Evolutionary conservation across 1,140 invertebrate genomes (phyloP).

Genomic region (Camponotus pennsylvanicus): DNA sequence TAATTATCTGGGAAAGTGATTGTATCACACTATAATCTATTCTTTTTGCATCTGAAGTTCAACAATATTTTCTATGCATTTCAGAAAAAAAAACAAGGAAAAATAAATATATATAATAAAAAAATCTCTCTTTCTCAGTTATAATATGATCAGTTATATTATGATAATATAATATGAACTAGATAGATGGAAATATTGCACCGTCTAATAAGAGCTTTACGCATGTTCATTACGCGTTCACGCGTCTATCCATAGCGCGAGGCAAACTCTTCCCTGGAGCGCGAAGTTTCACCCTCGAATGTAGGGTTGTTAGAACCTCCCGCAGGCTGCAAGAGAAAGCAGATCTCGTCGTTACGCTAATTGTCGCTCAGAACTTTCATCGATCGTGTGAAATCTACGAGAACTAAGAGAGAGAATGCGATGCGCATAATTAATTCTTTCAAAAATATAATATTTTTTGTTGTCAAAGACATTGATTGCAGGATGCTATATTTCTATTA

Average conservation of each 20-base stretch:
- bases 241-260: conserved; percentile 34
- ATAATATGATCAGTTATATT: not conserved
- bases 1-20: not conserved
- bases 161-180: not conserved
- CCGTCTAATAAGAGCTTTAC: not conserved
- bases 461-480: not conserved
- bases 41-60: not conserved
- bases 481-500: not conserved
- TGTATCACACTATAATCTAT: not conserved
- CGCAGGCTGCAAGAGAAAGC: conserved; percentile 50
- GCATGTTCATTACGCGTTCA: conserved; percentile 35
- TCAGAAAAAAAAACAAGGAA: not conserved
- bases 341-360: conserved; percentile 78
- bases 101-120: not conserved
- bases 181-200: not conserved
- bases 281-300: conserved; percentile 71
- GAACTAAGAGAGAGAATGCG: not conserved
- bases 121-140: not conserved
- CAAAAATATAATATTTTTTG: not conserved
- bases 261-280: conserved; percentile 45
- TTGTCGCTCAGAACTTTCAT: conserved; percentile 73
- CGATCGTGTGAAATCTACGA: conserved; percentile 10
- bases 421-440: conserved; percentile 11
- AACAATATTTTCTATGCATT: not conserved
- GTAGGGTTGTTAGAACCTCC: conserved; percentile 70